Base-by-base conservation (phyloP, 92 coral and sea anemone genomes). In the Phenganax marumi region DNA sequence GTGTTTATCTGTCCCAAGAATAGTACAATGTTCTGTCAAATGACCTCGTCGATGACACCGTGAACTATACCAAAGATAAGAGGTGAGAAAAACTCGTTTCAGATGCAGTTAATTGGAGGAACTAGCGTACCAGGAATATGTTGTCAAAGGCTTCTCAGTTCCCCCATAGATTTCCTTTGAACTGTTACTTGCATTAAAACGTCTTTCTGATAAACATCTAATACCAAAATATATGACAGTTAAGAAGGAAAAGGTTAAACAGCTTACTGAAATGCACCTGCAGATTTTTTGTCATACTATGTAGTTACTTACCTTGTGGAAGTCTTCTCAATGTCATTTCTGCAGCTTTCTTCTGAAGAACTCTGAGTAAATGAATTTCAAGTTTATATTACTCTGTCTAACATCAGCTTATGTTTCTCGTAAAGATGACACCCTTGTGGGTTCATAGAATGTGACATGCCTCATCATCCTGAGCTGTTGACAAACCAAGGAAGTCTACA, bases 11-110 rank as follows among this genome's bases (percentile, higher is more conserved):
- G 23, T 54, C 8, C 16, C 49, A 12, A 68, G 87, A 2, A 91
- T 89, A 14, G 97, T 93, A 39, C 97, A 93, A 71, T 93, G 97
- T 50, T 90, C 91, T 63, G 97, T 88, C 23, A 93, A 87, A 84
- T 93, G 97, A 33, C 97, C 97, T 12, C 88, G 87, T 70, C 97
- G 88, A 19, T 86, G 81, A 64, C 97, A 93, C 55, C 88, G 88
- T 87, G 90, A 90, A 25, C 97, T 92, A 52, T 16, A 74, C 25
- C 14, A 73, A 73, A 73, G 17, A 23, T 53, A 14, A 55, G 48
- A 8, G 17, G 50, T 25, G 50, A 17, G 21, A 57, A 65, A 11
- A 46, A 50, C 56, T 68, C 23, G 52, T 18, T 63, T 77, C 39
- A 84, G 17, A 46, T 56, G 48, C 23, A 33, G n/a, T n/a, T n/a